Evolutionary conservation across 2,888 invertebrate species (phyloP), one percentile per base, ranked within the genome.

Genomic region (Aricia artaxerxes): DNA sequence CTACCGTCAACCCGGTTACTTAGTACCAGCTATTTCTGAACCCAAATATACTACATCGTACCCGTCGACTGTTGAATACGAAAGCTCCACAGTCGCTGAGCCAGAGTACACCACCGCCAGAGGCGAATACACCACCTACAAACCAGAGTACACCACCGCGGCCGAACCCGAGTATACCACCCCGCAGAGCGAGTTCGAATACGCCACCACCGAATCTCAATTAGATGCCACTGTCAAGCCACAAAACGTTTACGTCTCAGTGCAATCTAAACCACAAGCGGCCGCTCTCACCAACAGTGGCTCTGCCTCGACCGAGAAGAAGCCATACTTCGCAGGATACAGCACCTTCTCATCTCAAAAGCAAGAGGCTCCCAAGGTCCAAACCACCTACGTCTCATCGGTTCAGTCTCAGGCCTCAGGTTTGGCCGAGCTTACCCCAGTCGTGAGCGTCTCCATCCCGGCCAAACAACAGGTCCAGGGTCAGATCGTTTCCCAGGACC

Each of bases 201-300:
- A 76, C 53, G 13, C 76, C 11, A 76, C 57, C 11, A 53, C 76
- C 6, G 53, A 76, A 76, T 76, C 76, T 35, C 53, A 76, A 16
- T 57, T 53, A 31, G 57, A 76, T 16, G 13, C 76, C 44, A 75
- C 75, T 38, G 69, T 38, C 6, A 69, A 69, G 69, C 69, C 69
- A 31, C 69, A 69, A 2, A 13, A 69, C 35, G 16, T 35, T 4
- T 69, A 69, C 69, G 4, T 69, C 35, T 69, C 69, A 5, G 69
- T 69, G 35, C 69, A 69, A 69, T 11, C 35, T 38, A 69, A 69
- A 16, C 69, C 69, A 69, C 69, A 69, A 69, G 69, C 35, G 35
- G 35, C 69, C 69, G 35, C 69, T 69, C 1, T 69, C 13, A 5
- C 69, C 35, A 5, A 16, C 69, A 5, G 69, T 69, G 69, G 64